Evolutionary conservation across 1,140 invertebrate species (phyloP).

Genomic region (Metopolophium dirhodum): DNA sequence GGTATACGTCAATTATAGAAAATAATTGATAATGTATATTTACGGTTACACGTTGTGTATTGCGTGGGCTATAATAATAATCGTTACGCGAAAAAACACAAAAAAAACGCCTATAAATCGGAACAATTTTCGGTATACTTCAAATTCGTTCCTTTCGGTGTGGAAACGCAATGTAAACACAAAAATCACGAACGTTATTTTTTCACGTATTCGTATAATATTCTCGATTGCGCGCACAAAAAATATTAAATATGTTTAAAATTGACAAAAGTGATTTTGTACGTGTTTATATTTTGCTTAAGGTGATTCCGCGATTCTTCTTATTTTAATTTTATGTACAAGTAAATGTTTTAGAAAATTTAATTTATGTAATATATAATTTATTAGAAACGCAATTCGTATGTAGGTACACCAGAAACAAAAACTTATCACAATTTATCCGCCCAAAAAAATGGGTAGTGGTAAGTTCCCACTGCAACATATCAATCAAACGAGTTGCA

Average conservation of each 20-base stretch:
- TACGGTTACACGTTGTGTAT: neutral
- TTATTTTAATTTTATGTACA: no score
- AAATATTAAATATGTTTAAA: neutral
- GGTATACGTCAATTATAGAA: neutral
- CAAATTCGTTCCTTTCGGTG: neutral
- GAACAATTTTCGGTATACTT: neutral
- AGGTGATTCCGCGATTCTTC: no score
- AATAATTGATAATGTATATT: constrained; percentile 9
- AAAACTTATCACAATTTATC: no score
- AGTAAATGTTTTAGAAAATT: no score
- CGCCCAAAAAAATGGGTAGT: no score
- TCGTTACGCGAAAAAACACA: neutral
- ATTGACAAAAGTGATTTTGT: no score
- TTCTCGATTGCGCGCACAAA: neutral
- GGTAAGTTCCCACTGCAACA: no score
- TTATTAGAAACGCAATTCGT: no score
- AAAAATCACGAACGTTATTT: neutral
- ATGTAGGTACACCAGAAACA: no score
- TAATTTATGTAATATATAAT: no score
- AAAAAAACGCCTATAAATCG: neutral
- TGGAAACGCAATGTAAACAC: neutral
- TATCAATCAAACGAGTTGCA: no score
- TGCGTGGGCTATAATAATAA: neutral
- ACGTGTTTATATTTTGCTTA: no score
- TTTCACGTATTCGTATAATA: neutral